These are phyloP conservation scores for Myopa testacea DNA, from an alignment of 2,888 invertebrate species.

Conservation along the genomic window DNA sequence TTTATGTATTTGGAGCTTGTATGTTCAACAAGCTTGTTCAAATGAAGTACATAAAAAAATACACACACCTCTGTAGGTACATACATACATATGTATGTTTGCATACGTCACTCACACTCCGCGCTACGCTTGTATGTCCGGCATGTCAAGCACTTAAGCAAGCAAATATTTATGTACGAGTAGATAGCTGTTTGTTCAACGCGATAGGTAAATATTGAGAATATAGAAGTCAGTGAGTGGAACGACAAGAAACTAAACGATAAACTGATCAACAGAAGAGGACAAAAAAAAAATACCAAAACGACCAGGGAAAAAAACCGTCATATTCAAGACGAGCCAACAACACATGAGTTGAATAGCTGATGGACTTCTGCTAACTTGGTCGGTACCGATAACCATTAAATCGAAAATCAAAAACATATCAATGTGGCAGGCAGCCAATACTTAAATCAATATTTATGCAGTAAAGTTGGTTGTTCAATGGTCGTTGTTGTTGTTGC, in stretches of 20 bases:
- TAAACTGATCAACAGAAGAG: neutral
- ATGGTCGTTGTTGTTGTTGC: conserved; percentile 19
- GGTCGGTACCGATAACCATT: conserved; percentile 3
- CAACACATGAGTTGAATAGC: conserved; percentile 19
- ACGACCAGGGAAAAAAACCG: neutral
- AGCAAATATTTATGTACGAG: conserved; percentile 22
- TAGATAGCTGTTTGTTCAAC: conserved; percentile 13
- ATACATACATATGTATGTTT: neutral
- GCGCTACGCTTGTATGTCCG: neutral
- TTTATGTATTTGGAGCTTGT: too few species aligned
- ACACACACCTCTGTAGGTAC: too few species aligned
- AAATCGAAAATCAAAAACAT: conserved; percentile 9
- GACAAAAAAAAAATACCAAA: neutral
- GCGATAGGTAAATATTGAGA: conserved; percentile 29
- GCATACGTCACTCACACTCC: neutral
- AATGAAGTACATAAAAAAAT: neutral
- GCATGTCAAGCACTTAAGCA: conserved; percentile 31
- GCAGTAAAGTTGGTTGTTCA: neutral
- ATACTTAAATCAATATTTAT: conserved; percentile 31
- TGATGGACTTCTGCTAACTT: conserved; percentile 20
- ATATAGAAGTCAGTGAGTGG: conserved; percentile 6
- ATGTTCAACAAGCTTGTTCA: too few species aligned
- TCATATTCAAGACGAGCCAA: conserved; percentile 3
- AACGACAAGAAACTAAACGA: conserved; percentile 8
- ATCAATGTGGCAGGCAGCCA: neutral